A percentile compares a stretch with the other conserved stretches of the same genome.
Conservation (phyloP, 1,140 invertebrate genomes). For the Drosophila rhopaloa region DNA sequence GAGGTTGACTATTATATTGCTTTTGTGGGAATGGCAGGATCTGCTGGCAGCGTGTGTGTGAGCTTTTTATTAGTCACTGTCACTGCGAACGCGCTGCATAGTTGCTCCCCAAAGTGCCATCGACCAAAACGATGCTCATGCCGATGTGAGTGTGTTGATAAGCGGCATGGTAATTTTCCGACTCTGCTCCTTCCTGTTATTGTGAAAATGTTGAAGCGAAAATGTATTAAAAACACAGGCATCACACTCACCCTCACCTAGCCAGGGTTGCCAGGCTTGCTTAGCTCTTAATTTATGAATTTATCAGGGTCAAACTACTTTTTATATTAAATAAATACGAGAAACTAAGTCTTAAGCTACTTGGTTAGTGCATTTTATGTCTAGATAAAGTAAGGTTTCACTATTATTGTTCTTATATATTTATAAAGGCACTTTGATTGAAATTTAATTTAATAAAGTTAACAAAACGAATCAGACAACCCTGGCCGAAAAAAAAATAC, state of each 20-base stretch:
- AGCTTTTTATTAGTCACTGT: constrained; percentile 79
- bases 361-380: too few relatives aligned
- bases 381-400: too few relatives aligned
- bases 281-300: neutral
- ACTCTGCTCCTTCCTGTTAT: constrained; percentile 32
- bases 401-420: too few relatives aligned
- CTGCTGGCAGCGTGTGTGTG: constrained; percentile 20
- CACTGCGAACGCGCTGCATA: constrained; percentile 52
- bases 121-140: constrained; percentile 70
- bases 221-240: constrained; percentile 72
- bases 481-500: constrained; percentile 2
- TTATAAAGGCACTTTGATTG: too few relatives aligned
- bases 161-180: constrained; percentile 57
- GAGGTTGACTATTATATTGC: constrained; percentile 79
- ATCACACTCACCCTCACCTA: constrained; percentile 22
- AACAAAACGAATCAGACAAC: constrained; percentile 14
- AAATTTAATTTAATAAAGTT: neutral
- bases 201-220: constrained; percentile 53
- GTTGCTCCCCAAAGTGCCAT: constrained; percentile 80
- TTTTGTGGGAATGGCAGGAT: constrained; percentile 46
- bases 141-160: constrained; percentile 60
- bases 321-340: too few relatives aligned
- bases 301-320: too few relatives aligned
- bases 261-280: constrained; percentile 18
- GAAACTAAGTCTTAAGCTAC: too few relatives aligned